A percentile compares a stretch with the other conserved stretches of the same genome.
These are phyloP conservation scores for Tragelaphus imberbis DNA, from an alignment of 2,113 vertebrate species.

Conservation along the genomic window DNA sequence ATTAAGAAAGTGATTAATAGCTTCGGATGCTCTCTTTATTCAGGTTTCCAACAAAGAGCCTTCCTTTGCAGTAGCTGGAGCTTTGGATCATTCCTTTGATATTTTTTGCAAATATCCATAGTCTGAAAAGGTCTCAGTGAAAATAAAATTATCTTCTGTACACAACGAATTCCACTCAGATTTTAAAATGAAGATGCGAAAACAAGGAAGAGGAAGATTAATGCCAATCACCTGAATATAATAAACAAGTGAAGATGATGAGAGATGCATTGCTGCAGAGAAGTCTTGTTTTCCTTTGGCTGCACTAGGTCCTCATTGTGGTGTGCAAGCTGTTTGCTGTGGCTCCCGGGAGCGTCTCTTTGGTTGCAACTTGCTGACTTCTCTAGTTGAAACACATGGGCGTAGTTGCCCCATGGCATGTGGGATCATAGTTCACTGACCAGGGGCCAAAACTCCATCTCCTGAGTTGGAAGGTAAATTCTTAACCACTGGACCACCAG, in stretches of 20 bases:
- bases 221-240: neutral
- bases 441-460: neutral
- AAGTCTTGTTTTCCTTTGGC: neutral
- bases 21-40: neutral
- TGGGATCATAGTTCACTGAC: neutral
- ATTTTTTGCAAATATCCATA: neutral
- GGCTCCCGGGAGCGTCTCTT: neutral
- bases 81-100: neutral
- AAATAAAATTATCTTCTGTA: neutral
- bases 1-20: neutral
- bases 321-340: neutral
- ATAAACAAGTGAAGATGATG: neutral
- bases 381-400: neutral
- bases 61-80: neutral
- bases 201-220: neutral
- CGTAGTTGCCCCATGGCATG: neutral
- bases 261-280: neutral
- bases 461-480: neutral
- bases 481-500: neutral
- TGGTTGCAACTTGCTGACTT: neutral
- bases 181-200: neutral
- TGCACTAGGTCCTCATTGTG: neutral
- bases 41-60: neutral
- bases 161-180: neutral
- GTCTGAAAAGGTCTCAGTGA: neutral